Evolutionary conservation across 2,113 vertebrate species (phyloP).

Genomic region (Chaenogobius annularis): DNA sequence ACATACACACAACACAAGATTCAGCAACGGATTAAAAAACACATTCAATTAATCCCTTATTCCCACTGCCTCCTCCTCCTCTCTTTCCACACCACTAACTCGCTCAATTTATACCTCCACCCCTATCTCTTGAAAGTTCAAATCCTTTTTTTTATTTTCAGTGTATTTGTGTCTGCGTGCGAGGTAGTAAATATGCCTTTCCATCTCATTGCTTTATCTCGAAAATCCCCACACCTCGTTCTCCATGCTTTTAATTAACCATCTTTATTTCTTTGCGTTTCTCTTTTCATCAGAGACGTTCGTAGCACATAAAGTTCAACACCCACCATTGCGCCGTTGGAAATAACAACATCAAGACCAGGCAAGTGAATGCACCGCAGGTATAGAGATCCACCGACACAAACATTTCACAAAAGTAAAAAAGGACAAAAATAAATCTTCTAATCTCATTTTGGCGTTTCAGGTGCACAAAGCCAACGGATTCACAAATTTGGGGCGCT

Average conservation of each 20-base stretch:
- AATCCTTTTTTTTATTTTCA: constrained; percentile 30
- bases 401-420: constrained; percentile 35
- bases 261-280: constrained; percentile 63
- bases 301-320: constrained; percentile 55
- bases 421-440: constrained; percentile 40
- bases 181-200: constrained; percentile 58
- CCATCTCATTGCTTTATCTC: constrained; percentile 58
- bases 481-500: constrained; percentile 45
- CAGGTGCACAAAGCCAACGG: constrained; percentile 10
- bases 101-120: constrained; percentile 58
- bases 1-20: constrained; percentile 27
- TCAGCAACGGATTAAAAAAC: constrained; percentile 58
- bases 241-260: constrained; percentile 71
- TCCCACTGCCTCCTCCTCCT: constrained; percentile 56
- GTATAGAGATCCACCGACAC: constrained; percentile 16
- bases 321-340: constrained; percentile 49
- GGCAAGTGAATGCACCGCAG: constrained; percentile 9
- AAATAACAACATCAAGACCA: constrained; percentile 52
- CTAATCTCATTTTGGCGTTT: constrained; percentile 47
- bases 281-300: constrained; percentile 66
- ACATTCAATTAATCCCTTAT: constrained; percentile 64
- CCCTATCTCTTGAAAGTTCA: constrained; percentile 55
- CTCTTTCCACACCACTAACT: constrained; percentile 68
- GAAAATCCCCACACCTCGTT: constrained; percentile 63
- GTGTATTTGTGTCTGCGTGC: constrained; percentile 20